These are phyloP conservation scores for Uromys caudimaculatus DNA, from an alignment of 2,797 vertebrate genomes.

Conservation along the genomic window DNA sequence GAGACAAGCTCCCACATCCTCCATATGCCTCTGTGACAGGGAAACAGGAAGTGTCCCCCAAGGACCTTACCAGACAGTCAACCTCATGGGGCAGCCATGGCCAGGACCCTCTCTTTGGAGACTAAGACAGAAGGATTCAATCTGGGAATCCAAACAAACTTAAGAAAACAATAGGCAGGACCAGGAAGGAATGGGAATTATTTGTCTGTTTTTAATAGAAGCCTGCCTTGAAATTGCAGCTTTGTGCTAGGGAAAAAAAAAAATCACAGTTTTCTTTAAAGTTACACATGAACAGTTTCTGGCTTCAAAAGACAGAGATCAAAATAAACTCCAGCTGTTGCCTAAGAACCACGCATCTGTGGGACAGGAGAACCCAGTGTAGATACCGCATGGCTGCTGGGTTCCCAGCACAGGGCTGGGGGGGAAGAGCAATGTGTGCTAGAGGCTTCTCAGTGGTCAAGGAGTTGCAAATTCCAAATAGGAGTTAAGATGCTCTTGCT, in stretches of 20 bases:
- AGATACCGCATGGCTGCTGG: conserved; percentile 59
- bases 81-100: conserved; percentile 78
- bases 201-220: conserved; percentile 84
- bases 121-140: conserved; percentile 87
- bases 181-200: conserved; percentile 85
- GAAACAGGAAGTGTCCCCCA: conserved; percentile 88
- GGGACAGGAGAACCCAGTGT: not conserved
- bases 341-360: conserved; percentile 57
- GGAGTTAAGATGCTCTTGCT: conserved; percentile 51
- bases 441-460: conserved; percentile 9
- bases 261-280: conserved; percentile 78
- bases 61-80: conserved; percentile 82
- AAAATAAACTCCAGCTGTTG: conserved; percentile 80
- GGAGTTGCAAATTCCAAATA: conserved; percentile 58
- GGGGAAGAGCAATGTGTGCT: conserved; percentile 9
- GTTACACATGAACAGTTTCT: conserved; percentile 80
- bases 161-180: conserved; percentile 86
- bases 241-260: conserved; percentile 73
- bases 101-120: conserved; percentile 84
- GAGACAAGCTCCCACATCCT: conserved; percentile 84
- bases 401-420: conserved; percentile 4
- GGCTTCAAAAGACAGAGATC: conserved; percentile 79
- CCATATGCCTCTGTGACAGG: conserved; percentile 81
- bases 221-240: conserved; percentile 71
- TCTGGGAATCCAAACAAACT: conserved; percentile 87